A percentile compares a stretch with the other conserved stretches of the same genome.
Conservation (phyloP, 2,113 vertebrate genomes). For the Pungitius pungitius region DNA sequence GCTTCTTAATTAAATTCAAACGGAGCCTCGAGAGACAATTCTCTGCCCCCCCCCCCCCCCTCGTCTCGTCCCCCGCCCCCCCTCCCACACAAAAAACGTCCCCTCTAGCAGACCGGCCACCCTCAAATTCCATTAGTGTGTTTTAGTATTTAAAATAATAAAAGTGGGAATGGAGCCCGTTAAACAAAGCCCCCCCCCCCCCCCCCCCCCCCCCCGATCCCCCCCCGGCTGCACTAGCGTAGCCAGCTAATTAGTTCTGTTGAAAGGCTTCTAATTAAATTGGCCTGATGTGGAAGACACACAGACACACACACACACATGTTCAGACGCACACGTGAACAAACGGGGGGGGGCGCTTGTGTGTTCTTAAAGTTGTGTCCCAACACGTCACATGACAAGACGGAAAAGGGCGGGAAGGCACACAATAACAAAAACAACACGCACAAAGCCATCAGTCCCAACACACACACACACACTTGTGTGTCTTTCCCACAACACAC, state of each 20-base stretch:
- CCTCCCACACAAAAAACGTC: not conserved
- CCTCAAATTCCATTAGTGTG: conserved; percentile 65
- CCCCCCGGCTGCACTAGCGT: conserved; percentile 61
- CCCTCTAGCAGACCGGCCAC: conserved; percentile 28
- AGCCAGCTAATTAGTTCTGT: conserved; percentile 75
- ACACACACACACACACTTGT: conserved; percentile 2
- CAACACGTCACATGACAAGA: too few relatives aligned
- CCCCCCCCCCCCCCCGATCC: conserved; percentile 32
- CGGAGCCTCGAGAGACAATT: conserved; percentile 45
- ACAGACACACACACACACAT: not conserved
- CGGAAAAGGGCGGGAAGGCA: too few relatives aligned
- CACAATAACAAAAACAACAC: not conserved
- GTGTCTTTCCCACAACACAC: conserved; percentile 22
- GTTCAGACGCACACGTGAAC: not conserved
- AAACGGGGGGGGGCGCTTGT: too few relatives aligned
- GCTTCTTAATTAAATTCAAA: conserved; percentile 53
- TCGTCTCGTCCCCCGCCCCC: too few relatives aligned
- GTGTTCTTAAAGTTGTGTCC: too few relatives aligned
- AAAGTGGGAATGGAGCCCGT: conserved; percentile 61
- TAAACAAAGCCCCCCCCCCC: conserved; percentile 69
- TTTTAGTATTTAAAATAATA: conserved; percentile 44
- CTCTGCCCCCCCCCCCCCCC: not conserved
- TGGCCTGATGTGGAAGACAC: conserved; percentile 69
- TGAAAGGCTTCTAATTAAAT: conserved; percentile 79
- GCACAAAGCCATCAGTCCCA: not conserved